A percentile compares a stretch with the other conserved stretches of the same genome.
Conservation (phyloP, 2,797 vertebrate genomes). For the Tragopan temminckii region DNA sequence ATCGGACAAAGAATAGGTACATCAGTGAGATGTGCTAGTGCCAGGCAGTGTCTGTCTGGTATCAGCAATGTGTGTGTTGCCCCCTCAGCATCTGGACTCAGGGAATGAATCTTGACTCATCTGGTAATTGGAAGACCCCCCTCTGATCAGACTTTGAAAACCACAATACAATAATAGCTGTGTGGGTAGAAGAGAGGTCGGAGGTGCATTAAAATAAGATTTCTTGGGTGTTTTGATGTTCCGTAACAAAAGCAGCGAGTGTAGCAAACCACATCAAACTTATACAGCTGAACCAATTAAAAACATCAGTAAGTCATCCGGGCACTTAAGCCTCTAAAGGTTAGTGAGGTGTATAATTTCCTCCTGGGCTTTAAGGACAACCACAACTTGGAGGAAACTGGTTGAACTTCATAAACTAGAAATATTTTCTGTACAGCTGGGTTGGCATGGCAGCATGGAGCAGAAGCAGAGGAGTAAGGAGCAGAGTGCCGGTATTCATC, state of each 20-base stretch:
- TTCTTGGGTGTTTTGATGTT: slow-evolving; percentile 41
- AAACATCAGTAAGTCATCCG: slow-evolving; percentile 30
- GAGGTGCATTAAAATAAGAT: not conserved
- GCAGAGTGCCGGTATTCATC: not conserved
- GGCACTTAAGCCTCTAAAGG: not conserved
- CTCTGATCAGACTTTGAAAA: slow-evolving; percentile 8
- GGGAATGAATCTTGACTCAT: slow-evolving; percentile 5
- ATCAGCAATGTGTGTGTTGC: not conserved
- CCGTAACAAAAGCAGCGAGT: slow-evolving; percentile 43
- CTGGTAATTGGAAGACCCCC: not conserved
- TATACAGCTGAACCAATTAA: not conserved
- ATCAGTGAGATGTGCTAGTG: not conserved
- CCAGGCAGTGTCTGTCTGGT: not conserved
- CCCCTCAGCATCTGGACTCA: not conserved
- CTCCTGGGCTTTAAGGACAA: not conserved
- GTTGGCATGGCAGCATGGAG: not conserved
- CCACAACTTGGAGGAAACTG: not conserved
- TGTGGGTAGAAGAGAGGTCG: slow-evolving; percentile 21
- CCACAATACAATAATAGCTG: slow-evolving; percentile 34
- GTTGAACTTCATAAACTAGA: not conserved
- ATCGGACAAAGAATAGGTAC: not conserved
- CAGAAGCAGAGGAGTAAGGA: not conserved
- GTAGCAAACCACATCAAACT: slow-evolving; percentile 61
- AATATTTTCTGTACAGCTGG: not conserved
- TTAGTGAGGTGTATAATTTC: slow-evolving; percentile 17